Evolutionary conservation across 2,888 invertebrate genomes (phyloP), one percentile per base, ranked within the genome.

Genomic region (Drosophila meridionalis): DNA sequence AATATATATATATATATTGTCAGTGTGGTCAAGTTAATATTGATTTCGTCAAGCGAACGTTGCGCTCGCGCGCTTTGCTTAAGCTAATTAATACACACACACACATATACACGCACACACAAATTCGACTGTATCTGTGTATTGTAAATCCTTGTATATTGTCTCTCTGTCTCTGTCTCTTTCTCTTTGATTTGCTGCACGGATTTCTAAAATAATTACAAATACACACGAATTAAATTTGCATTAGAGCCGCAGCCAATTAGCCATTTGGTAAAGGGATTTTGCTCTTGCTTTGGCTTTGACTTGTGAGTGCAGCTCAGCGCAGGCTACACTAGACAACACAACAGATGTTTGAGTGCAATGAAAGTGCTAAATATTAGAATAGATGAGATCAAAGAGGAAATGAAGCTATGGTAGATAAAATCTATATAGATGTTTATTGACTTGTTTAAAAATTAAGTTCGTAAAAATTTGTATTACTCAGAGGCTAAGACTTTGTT

Each of bases 161-260:
- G 40, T 53, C 36, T 73, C 63, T 26, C 9, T 47, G 28, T 55
- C 40, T 43, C 12, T 47, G 52, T 55, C 40, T 28, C 26, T 68
- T 26, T 57, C 38, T 26, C 48, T 81, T 90, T 88, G 83, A 87
- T 90, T 90, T 79, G 83, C 89, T 67, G 78, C 59, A 75, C 80
- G 86, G 76, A 87, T 85, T 82, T 87, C 76, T 79, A 83, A 90
- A 90, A 87, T 87, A 87, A 90, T 87, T 87, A 88, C 86, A 81
- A 87, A 77, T 78, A 90, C 81, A 90, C 77, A 83, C 72, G 89
- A 86, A 87, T 90, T 87, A 88, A 90, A 83, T 86, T 87, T 87
- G 89, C 87, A 87, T 87, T 90, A 87, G 89, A 76, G 78, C 76
- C 87, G 80, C 87, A 83, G 69, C 89, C 87, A 87, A 85, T 85